Evolutionary conservation across 2,113 vertebrate species (phyloP).

Genomic region (Tiliqua scincoides): DNA sequence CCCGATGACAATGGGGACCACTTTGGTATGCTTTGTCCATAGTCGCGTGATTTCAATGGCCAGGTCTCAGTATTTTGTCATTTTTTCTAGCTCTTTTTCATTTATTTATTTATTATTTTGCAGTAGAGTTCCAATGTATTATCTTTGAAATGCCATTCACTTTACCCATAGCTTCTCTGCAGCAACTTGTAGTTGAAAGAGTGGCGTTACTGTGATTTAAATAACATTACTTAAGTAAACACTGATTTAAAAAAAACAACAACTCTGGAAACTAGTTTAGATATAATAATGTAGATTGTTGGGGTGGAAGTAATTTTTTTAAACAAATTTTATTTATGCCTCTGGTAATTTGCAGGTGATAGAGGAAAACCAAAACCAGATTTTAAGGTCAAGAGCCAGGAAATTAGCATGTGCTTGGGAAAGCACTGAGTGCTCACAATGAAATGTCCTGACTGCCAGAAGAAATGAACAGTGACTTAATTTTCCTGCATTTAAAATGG

Average conservation of each 20-base stretch:
- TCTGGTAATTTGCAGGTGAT: conserved; percentile 40
- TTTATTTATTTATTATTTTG: too few relatives aligned
- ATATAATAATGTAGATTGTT: not conserved
- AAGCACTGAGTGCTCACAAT: conserved; percentile 59
- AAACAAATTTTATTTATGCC: conserved; percentile 4
- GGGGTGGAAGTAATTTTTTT: not conserved
- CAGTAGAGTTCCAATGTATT: not conserved
- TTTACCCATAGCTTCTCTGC: not conserved
- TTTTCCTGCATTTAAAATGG: conserved; percentile 49
- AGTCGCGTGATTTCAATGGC: too few relatives aligned
- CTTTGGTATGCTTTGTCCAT: too few relatives aligned
- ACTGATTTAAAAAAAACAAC: not conserved
- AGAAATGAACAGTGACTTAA: conserved; percentile 71
- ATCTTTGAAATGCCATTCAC: not conserved
- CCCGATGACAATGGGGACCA: too few relatives aligned
- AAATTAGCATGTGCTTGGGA: conserved; percentile 67
- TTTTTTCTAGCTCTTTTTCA: too few relatives aligned
- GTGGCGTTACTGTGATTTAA: conserved; percentile 39
- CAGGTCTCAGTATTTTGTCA: too few relatives aligned
- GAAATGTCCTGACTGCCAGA: conserved; percentile 65
- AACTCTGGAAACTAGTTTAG: not conserved
- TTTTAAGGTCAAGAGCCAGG: conserved; percentile 63
- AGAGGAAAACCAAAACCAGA: conserved; percentile 54
- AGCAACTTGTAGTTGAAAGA: conserved; percentile 58
- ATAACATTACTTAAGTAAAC: not conserved